These are phyloP conservation scores for Pavo muticus DNA, from an alignment of 2,113 vertebrate genomes.

Conservation along the genomic window DNA sequence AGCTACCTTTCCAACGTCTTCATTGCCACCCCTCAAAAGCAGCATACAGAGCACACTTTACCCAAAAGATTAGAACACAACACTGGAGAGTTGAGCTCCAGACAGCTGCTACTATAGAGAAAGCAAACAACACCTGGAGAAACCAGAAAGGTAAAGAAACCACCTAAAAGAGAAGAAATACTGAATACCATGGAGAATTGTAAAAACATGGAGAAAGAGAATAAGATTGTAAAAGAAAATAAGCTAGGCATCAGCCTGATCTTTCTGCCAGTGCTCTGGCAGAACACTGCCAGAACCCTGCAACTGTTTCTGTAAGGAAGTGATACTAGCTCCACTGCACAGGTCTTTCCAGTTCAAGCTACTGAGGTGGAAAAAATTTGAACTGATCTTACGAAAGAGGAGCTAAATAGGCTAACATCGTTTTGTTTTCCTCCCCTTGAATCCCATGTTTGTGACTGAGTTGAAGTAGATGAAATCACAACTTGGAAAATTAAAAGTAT, in stretches of 20 bases:
- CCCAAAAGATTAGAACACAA: not conserved
- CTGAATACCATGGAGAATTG: not conserved
- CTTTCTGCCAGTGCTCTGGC: not conserved
- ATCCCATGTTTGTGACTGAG: not conserved
- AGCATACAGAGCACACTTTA: not conserved
- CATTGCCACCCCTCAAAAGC: not conserved
- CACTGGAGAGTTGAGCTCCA: not conserved
- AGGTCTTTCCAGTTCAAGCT: not conserved
- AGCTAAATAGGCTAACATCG: not conserved
- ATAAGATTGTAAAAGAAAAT: not conserved
- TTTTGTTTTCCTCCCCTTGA: not conserved
- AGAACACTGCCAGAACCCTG: not conserved
- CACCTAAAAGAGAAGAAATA: not conserved
- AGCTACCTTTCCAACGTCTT: not conserved
- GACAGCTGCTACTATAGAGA: not conserved
- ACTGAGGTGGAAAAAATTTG: not conserved
- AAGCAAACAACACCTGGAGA: not conserved
- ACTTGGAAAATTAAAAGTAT: not conserved
- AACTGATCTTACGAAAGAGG: not conserved
- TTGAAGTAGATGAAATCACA: not conserved
- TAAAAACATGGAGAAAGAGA: not conserved
- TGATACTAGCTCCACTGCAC: not conserved
- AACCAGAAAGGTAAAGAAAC: not conserved
- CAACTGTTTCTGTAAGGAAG: not conserved
- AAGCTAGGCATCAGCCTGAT: not conserved